Evolutionary conservation across 2,888 invertebrate species (phyloP), one percentile per base, ranked within the genome.

Genomic region (Dasysyrphus tricinctus): DNA sequence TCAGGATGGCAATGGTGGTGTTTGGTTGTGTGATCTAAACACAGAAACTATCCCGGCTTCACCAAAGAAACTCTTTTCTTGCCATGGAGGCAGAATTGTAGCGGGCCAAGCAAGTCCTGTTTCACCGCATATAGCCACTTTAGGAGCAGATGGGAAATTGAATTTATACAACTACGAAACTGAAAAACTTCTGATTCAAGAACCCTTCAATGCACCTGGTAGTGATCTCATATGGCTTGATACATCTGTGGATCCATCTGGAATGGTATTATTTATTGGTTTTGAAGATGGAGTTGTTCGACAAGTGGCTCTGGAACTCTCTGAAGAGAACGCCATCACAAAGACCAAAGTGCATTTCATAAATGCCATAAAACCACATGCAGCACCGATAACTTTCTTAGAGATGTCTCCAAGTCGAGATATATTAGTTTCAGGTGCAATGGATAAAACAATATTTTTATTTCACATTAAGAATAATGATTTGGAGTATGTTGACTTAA

Each of bases 1-100:
- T 37, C 86, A 97, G 97, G 98, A 98, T 93, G 97, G 96, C 2
- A 96, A 95, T 88, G 98, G 98, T 12, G 97, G 97, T 1, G 93
- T 98, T 63, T 97, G 96, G 96, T 91, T 94, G 47, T 93, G 96
- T 56, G 96, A 96, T 89, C 91, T 97, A 5, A 94, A 94, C 19
- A 94, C 94, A 42, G 93, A 93, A 8, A 93, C 93, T 34, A 88
- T 91, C 6, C 91, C 93, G 0, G 88, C 90, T 59, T 90, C 93
- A 2, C 93, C 95, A 0, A 85, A 89, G 14, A 93, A 93, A 88
- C 91, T 94, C 3, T 94, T 96, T 88, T 94, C 94, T 0, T 96
- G 95, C 88, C 97, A 98, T 89, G 96, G 97, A 0, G 97, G 98
- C 0, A 92, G 94, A 1, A 94, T 98, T 0, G 93, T 94, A 0